A percentile compares a stretch with the other conserved stretches of the same genome.
These are phyloP conservation scores for Ophion ellenae DNA, from an alignment of 2,888 invertebrate species.

Conservation along the genomic window DNA sequence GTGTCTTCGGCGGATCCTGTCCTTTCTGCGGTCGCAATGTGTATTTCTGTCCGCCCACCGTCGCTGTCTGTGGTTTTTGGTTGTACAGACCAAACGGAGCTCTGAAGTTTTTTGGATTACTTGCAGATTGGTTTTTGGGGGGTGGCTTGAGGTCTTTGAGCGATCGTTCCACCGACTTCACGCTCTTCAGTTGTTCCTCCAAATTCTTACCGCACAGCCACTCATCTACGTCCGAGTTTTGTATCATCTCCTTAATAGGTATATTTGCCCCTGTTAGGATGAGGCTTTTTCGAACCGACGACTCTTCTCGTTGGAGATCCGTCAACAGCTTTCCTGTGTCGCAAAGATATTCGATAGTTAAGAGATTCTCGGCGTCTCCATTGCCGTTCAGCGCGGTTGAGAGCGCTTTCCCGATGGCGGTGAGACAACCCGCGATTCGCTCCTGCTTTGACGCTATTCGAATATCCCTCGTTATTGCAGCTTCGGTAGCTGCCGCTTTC, in stretches of 20 bases:
- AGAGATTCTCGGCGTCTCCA: slow-evolving; percentile 30
- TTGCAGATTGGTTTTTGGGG: slow-evolving; percentile 29
- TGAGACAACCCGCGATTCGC: slow-evolving; percentile 42
- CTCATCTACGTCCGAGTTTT: slow-evolving; percentile 33
- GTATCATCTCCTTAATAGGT: background rate
- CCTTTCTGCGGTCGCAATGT: slow-evolving; percentile 23
- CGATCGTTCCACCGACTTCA: slow-evolving; percentile 41
- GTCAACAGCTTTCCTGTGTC: slow-evolving; percentile 38
- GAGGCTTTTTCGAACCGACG: slow-evolving; percentile 6
- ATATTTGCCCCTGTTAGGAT: no score
- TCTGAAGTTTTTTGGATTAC: slow-evolving; percentile 52
- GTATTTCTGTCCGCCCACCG: slow-evolving; percentile 40
- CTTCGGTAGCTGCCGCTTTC: slow-evolving; percentile 39
- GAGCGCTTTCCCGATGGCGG: slow-evolving; percentile 33
- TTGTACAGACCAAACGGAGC: slow-evolving; percentile 18
- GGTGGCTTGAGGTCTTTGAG: slow-evolving; percentile 43
- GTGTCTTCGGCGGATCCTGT: slow-evolving; percentile 13
- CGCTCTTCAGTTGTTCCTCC: slow-evolving; percentile 30
- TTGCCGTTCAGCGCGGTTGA: slow-evolving; percentile 21
- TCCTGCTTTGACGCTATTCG: slow-evolving; percentile 41
- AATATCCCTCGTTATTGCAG: slow-evolving; percentile 38
- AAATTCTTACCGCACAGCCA: slow-evolving; percentile 49
- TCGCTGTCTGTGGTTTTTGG: slow-evolving; percentile 34
- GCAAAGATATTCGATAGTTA: slow-evolving; percentile 32
- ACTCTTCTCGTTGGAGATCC: slow-evolving; percentile 43